Evolutionary conservation across 2,113 vertebrate species (phyloP), one percentile per base, ranked within the genome.

Genomic region (Paradoxurus hermaphroditus): DNA sequence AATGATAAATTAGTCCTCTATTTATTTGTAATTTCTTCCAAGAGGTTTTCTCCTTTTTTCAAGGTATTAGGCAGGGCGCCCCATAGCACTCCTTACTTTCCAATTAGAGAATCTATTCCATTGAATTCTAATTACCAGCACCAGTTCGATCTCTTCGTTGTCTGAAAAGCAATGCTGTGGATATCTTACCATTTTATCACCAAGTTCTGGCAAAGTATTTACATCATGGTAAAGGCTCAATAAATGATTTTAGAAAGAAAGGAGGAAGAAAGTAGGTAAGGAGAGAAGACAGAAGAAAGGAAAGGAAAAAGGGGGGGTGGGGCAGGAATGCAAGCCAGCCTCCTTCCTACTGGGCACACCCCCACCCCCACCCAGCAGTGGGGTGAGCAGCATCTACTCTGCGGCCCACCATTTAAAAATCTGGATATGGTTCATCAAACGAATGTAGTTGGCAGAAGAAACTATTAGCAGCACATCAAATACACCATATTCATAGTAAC

Each of bases 391-490:
- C 44, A n/a, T 14, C 51, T 51, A 62, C 1, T 21, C 21, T 51
- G 21, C 75, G 81, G 68, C 75, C 79, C 93, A 96, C 18, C 70
- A 79, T 31, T 88, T 49, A 78, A 62, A 92, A 93, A 86, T 34
- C 87, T 96, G 92, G 92, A 94, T 83, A n/a, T 65, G 59, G 73
- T 75, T 94, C 92, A 82, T 85, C 78, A 41, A 36, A 14, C 53
- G 72, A 95, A 44, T 62, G 1, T 21, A 68, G 65, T 90, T 97
- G 68, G 67, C 86, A 92, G 29, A 97, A 94, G 56, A 75, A 95
- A 94, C 91, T 19, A 94, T 73, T 96, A 97, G 73, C 81, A 98
- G 59, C 7, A 92, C 81, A 94, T 21, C 49, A 94, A 97, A 97
- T 39, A 70, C 44, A 95, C 31, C 41, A 88, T 41, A 97, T 84